Evolutionary conservation across 1,140 invertebrate genomes (phyloP).

Genomic region (Mylabris phalerata): DNA sequence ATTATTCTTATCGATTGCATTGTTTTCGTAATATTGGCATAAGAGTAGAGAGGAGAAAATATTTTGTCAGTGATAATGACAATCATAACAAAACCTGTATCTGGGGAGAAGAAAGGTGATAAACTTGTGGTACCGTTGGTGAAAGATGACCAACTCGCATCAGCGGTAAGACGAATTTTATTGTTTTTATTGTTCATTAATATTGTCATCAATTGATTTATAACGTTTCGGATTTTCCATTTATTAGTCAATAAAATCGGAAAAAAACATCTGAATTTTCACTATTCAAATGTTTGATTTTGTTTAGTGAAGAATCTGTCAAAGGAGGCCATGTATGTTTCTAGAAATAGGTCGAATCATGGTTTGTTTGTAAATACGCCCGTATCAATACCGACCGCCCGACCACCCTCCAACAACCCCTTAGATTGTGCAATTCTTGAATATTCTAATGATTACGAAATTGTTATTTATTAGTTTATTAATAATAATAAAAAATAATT

Average conservation of each 20-base stretch:
- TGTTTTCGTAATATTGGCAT: background rate
- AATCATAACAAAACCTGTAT: constrained; percentile 58
- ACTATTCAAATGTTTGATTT: too few relatives aligned
- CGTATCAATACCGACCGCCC: background rate
- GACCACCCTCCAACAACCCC: background rate
- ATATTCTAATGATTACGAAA: too few relatives aligned
- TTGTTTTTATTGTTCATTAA: constrained; percentile 6
- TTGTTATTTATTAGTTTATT: too few relatives aligned
- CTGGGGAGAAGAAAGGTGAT: constrained; percentile 57
- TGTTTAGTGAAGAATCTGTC: background rate
- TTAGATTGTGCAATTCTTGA: too few relatives aligned
- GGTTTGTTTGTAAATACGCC: background rate
- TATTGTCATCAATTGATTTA: too few relatives aligned
- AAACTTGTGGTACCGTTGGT: constrained; percentile 58
- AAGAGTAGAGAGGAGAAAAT: background rate
- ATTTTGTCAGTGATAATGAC: constrained; percentile 46
- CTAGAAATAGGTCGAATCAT: background rate
- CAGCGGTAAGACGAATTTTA: constrained; percentile 26
- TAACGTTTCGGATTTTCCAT: too few relatives aligned
- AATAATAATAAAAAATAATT: too few relatives aligned
- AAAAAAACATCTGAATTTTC: too few relatives aligned
- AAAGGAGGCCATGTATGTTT: constrained; percentile 1
- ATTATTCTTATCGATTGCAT: background rate
- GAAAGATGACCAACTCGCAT: constrained; percentile 35
- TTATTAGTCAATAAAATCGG: too few relatives aligned